A percentile compares a stretch with the other conserved stretches of the same genome.
phyloP scores from a whole-genome alignment of 2,797 vertebrate genomes.

The Acanthornis magna region DNA sequence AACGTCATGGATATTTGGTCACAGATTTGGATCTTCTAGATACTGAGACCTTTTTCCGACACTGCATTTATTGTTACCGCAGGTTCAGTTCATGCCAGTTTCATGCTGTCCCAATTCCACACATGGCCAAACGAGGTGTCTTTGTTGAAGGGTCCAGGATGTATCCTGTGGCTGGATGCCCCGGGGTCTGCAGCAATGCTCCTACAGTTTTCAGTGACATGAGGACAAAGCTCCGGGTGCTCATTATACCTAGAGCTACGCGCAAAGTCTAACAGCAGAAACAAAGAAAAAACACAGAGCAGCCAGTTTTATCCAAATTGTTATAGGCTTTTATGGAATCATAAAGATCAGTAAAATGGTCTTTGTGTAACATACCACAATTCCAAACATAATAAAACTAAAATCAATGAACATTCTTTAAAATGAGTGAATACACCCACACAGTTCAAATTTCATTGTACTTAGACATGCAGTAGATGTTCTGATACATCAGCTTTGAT shows the following conservation, averaged over 20 bases:
- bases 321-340: conserved; percentile 35
- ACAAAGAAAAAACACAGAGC: neutral
- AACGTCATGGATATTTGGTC: neutral
- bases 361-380: conserved; percentile 48
- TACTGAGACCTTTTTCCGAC: neutral
- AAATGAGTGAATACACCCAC: conserved; percentile 57
- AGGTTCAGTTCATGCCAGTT: neutral
- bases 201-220: neutral
- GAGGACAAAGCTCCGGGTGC: neutral
- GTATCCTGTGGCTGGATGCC: neutral
- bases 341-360: conserved; percentile 40
- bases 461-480: conserved; percentile 62
- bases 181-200: neutral
- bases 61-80: neutral
- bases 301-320: conserved; percentile 15
- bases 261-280: conserved; percentile 20
- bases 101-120: neutral
- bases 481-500: conserved; percentile 52
- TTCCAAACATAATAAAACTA: conserved; percentile 49
- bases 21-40: neutral
- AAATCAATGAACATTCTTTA: conserved; percentile 54
- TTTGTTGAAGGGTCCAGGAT: neutral
- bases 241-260: neutral
- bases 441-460: conserved; percentile 52
- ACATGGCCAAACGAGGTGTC: neutral